Evolutionary conservation across 2,888 invertebrate genomes (phyloP).

Genomic region (Xanthorhoe designata): DNA sequence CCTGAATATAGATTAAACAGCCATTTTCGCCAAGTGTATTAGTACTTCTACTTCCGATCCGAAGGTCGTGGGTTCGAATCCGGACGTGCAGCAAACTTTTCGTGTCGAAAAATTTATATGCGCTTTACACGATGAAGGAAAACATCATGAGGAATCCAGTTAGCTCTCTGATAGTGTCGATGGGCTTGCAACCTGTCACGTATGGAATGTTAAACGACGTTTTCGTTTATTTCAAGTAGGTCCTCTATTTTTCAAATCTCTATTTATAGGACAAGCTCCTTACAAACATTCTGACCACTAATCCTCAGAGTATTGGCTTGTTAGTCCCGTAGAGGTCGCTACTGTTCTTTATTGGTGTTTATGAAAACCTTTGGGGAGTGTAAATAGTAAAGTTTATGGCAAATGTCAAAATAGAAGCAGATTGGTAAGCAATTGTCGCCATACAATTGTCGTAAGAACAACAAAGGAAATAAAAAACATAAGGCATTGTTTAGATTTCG

Average conservation of each 20-base stretch:
- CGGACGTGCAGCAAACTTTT: no score
- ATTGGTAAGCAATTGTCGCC: slow-evolving; percentile 32
- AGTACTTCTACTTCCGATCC: no score
- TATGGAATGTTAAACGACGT: background rate
- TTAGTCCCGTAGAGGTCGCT: slow-evolving; percentile 63
- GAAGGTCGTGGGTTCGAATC: no score
- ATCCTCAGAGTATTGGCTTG: slow-evolving; percentile 75
- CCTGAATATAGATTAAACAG: no score
- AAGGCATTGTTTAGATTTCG: background rate
- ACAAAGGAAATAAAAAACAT: slow-evolving; percentile 38
- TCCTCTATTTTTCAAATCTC: slow-evolving; percentile 1
- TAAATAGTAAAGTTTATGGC: slow-evolving; percentile 41
- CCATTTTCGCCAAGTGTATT: no score
- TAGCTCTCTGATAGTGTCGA: no score
- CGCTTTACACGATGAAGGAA: no score
- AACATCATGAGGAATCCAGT: no score
- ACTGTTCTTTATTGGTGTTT: slow-evolving; percentile 57
- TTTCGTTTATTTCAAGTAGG: background rate
- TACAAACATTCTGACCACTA: slow-evolving; percentile 54
- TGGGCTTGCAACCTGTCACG: no score
- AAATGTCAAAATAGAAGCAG: slow-evolving; percentile 31
- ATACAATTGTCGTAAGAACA: slow-evolving; percentile 25
- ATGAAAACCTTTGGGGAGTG: slow-evolving; percentile 46
- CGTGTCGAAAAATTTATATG: no score
- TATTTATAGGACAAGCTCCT: slow-evolving; percentile 16